Evolutionary conservation across 2,888 invertebrate genomes (phyloP).

Genomic region (Caenorhabditis macrosperma): DNA sequence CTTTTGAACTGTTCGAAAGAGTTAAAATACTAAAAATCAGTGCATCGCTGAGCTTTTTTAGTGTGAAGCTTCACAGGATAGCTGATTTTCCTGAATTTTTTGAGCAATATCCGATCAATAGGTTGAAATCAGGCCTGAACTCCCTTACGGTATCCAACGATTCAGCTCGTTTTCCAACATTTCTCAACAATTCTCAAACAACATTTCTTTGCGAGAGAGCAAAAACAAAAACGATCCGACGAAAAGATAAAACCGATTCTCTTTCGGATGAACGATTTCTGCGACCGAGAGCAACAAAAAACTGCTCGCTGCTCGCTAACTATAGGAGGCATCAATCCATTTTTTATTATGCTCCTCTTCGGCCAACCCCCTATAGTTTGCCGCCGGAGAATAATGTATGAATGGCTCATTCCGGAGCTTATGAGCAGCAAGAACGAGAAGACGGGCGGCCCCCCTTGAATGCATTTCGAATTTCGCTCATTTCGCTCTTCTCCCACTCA

Average conservation of each 20-base stretch:
- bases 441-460: slow-evolving; percentile 30
- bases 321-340: slow-evolving; percentile 10
- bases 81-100: no score
- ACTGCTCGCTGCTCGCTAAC: neutral
- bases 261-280: slow-evolving; percentile 20
- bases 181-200: no score
- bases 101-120: no score
- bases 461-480: slow-evolving; percentile 57
- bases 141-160: no score
- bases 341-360: slow-evolving; percentile 5
- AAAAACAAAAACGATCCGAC: neutral
- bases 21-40: no score
- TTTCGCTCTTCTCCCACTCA: slow-evolving; percentile 8
- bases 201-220: no score
- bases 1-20: no score
- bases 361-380: neutral
- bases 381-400: slow-evolving; percentile 49
- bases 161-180: no score
- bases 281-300: neutral
- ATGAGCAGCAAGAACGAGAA: slow-evolving; percentile 36
- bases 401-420: slow-evolving; percentile 47
- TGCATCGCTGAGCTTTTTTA: no score
- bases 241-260: slow-evolving; percentile 10
- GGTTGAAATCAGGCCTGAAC: no score
- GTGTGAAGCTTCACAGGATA: no score